Percentiles rank a stretch among this genome's conserved stretches.
Conservation (phyloP, 2,113 vertebrate species). For the Xenopus tropicalis region DNA sequence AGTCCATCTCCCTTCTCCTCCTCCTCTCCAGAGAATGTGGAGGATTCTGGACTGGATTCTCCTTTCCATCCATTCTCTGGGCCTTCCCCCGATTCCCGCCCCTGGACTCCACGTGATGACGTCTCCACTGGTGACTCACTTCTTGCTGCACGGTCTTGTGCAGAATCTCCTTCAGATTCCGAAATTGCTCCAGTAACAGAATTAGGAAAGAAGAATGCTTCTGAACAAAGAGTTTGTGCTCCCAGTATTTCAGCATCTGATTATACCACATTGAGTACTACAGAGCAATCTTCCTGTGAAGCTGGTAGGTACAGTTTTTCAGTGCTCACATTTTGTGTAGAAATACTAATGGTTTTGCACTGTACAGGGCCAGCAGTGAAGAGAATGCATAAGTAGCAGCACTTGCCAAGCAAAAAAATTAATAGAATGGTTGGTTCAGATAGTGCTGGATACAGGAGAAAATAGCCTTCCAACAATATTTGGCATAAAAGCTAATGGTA, state of each 20-base stretch:
- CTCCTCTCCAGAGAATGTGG: constrained; percentile 87
- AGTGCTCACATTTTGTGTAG: too few relatives aligned
- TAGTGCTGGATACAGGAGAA: too few relatives aligned
- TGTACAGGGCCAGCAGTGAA: too few relatives aligned
- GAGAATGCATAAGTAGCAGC: too few relatives aligned
- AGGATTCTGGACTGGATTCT: constrained; percentile 88
- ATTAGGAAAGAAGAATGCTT: background rate
- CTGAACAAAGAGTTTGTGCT: constrained; percentile 19
- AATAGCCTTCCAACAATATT: too few relatives aligned
- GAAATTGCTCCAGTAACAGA: constrained; percentile 30
- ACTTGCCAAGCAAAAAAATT: too few relatives aligned
- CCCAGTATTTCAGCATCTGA: constrained; percentile 2
- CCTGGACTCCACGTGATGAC: constrained; percentile 74
- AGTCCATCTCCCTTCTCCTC: constrained; percentile 87
- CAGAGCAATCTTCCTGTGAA: background rate
- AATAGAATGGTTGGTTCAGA: too few relatives aligned
- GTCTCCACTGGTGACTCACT: constrained; percentile 43
- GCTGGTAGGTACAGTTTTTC: constrained; percentile 6
- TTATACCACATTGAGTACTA: background rate
- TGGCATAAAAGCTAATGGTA: too few relatives aligned
- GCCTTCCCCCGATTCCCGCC: constrained; percentile 78
- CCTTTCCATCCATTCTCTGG: constrained; percentile 79
- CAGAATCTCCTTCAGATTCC: constrained; percentile 57
- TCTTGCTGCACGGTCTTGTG: constrained; percentile 46
- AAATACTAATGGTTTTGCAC: too few relatives aligned